A percentile compares a stretch with the other conserved stretches of the same genome.
These are phyloP conservation scores for Rousettus leschenaultii DNA, from an alignment of 2,113 vertebrate genomes.

Conservation along the genomic window DNA sequence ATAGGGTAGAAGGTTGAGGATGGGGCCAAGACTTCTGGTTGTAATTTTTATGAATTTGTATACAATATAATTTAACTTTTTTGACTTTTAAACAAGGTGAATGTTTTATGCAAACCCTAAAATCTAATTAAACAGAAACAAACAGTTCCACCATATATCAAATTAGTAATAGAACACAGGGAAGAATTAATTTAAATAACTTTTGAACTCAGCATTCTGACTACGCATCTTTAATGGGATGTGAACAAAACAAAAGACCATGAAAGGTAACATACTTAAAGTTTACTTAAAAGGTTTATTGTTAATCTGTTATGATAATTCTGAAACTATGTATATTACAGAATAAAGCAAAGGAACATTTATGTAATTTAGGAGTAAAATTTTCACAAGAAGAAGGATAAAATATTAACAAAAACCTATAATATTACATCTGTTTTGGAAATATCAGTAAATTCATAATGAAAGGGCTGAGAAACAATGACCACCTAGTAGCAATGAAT, in stretches of 20 bases:
- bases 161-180: not conserved
- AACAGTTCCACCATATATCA: not conserved
- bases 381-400: not conserved
- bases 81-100: not conserved
- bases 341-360: not conserved
- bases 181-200: not conserved
- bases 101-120: not conserved
- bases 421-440: not conserved
- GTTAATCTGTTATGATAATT: not conserved
- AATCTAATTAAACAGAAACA: not conserved
- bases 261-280: not conserved
- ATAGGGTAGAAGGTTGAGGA: not conserved
- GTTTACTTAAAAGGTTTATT: not conserved
- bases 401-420: not conserved
- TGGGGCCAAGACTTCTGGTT: not conserved
- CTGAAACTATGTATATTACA: not conserved
- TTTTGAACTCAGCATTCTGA: not conserved
- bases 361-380: not conserved
- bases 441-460: not conserved
- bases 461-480: not conserved
- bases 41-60: not conserved
- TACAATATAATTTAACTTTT: not conserved
- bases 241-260: not conserved
- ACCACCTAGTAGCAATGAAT: not conserved
- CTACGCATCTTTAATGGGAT: not conserved